Conservation (phyloP, 1,140 invertebrate genomes). For the Cherax quadricarinatus region DNA sequence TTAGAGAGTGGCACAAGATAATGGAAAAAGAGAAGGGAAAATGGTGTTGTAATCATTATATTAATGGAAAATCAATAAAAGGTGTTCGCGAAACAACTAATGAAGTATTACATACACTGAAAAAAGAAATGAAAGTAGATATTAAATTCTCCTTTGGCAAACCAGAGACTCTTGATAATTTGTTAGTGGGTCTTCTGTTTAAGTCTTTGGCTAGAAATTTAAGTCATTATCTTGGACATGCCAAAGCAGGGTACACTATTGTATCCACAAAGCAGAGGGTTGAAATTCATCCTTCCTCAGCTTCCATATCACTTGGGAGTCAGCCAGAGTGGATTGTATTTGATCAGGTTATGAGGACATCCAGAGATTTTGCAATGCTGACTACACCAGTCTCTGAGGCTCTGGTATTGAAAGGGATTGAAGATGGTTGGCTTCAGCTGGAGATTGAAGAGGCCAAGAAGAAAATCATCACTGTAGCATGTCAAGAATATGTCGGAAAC, state of each 20-base stretch:
- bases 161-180: neutral
- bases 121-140: slow-evolving; percentile 11
- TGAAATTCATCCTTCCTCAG: slow-evolving; percentile 32
- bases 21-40: slow-evolving; percentile 19
- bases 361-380: slow-evolving; percentile 47
- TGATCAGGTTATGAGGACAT: slow-evolving; percentile 46
- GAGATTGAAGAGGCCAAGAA: slow-evolving; percentile 31
- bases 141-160: slow-evolving; percentile 29
- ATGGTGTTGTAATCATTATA: slow-evolving; percentile 17
- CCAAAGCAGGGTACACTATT: slow-evolving; percentile 31
- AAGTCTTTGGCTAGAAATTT: slow-evolving; percentile 23
- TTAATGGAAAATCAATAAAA: slow-evolving; percentile 18
- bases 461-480: slow-evolving; percentile 17
- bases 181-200: slow-evolving; percentile 17
- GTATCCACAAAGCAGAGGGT: slow-evolving; percentile 34
- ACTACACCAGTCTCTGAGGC: slow-evolving; percentile 13
- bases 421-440: slow-evolving; percentile 37
- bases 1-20: slow-evolving; percentile 30
- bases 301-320: slow-evolving; percentile 4
- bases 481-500: slow-evolving; percentile 11
- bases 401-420: neutral
- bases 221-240: slow-evolving; percentile 45
- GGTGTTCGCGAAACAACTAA: slow-evolving; percentile 21
- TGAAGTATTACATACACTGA: slow-evolving; percentile 24
- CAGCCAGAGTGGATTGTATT: slow-evolving; percentile 47